A percentile compares a stretch with the other conserved stretches of the same genome.
phyloP scores from a whole-genome alignment of 1,140 invertebrate species.

The Dreissena polymorpha region DNA sequence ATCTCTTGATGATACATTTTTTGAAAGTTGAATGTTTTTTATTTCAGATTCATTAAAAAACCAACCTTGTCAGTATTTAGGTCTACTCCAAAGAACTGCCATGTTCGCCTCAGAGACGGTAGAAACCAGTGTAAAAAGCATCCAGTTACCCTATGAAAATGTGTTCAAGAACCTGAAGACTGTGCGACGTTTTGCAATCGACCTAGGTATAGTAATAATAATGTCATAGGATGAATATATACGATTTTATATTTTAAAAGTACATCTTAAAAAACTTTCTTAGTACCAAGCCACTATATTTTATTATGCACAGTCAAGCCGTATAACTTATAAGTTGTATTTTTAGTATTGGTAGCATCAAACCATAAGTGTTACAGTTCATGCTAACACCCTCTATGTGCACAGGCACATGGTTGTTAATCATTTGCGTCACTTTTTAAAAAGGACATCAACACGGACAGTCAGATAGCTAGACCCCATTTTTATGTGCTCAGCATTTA shows the following conservation, averaged over 20 bases:
- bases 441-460: too few species aligned
- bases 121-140: slow-evolving; percentile 48
- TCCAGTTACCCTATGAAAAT: slow-evolving; percentile 80
- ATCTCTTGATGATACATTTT: too few species aligned
- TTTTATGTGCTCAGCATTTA: too few species aligned
- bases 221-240: neutral
- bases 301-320: neutral
- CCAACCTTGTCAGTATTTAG: too few species aligned
- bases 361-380: neutral
- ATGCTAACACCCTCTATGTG: too few species aligned
- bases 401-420: too few species aligned
- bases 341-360: neutral
- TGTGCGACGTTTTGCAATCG: slow-evolving; percentile 87
- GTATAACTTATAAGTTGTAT: neutral
- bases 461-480: too few species aligned
- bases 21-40: too few species aligned
- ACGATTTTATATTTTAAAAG: neutral
- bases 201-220: slow-evolving; percentile 83
- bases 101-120: too few species aligned
- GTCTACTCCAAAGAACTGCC: too few species aligned
- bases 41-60: too few species aligned
- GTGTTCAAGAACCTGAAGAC: slow-evolving; percentile 87
- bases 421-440: too few species aligned
- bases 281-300: neutral
- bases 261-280: neutral